Evolutionary conservation across 2,113 vertebrate species (phyloP), one percentile per base, ranked within the genome.

Genomic region (Rutilus rutilus): DNA sequence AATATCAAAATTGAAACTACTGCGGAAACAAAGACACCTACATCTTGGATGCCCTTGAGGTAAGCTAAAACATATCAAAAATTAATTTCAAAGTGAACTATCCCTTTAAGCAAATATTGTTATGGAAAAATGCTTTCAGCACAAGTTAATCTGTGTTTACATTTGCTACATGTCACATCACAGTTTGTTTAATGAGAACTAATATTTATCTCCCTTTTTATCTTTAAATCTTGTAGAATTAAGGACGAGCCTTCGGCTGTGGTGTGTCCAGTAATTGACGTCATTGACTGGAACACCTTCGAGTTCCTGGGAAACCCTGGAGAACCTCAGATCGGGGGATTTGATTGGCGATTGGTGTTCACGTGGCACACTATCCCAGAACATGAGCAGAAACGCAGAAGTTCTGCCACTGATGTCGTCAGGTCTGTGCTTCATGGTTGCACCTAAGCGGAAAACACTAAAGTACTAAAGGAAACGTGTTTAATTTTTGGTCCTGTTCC

Each of bases 241-340:
- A 94, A 95, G 0, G 97, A 99, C 89, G 93, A 98, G 87, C 97
- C 97, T 65, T 91, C 93, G 0, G 97, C 98, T 3, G 98, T 99
- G 1, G 96, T 99, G 86, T 99, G 98, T 84, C 98, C 98, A 0
- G 96, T 99, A 85, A 99, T 99, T 0, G 98, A 99, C 52, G 97
- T 99, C 65, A 99, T 99, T 27, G 96, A 98, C 90, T 99, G 98
- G 98, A 97, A 99, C 93, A 99, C 97, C 14, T 99, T 99, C 75
- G 94, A 99, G 92, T 99, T 97, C 90, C 88, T 99, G 90, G 98
- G 98, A 81, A 97, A 99, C 88, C 3, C 97, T 0, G 96, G 97
- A 0, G 98, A 99, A 82, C 98, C 98, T 71, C 97, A 99, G 93
- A 97, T 99, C 0, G 98, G 98, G 0, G 98, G 98, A 2, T 99